These are phyloP conservation scores for Malachius bipustulatus DNA, from an alignment of 2,888 invertebrate genomes.

Conservation along the genomic window DNA sequence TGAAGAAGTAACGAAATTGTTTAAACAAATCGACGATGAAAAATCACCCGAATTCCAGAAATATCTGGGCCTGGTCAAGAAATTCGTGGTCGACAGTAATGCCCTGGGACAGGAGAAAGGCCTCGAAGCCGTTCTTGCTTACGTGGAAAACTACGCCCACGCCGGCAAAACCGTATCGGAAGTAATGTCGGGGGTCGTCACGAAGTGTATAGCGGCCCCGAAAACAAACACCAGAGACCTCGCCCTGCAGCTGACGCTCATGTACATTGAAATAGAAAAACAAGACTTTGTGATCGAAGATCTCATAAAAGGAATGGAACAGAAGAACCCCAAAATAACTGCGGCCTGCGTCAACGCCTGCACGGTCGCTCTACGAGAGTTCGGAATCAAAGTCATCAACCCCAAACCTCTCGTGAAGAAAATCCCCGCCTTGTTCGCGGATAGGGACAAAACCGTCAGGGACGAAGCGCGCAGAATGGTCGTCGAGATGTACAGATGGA, in stretches of 20 bases:
- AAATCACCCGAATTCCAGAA: slow-evolving; percentile 91
- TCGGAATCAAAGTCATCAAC: slow-evolving; percentile 82
- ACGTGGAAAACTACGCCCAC: slow-evolving; percentile 78
- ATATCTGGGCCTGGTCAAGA: slow-evolving; percentile 81
- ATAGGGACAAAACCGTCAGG: slow-evolving; percentile 82
- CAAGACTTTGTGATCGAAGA: slow-evolving; percentile 83
- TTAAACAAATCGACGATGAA: slow-evolving; percentile 79
- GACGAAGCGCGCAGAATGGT: slow-evolving; percentile 86
- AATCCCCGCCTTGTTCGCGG: slow-evolving; percentile 70
- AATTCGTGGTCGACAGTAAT: slow-evolving; percentile 90
- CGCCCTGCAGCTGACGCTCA: slow-evolving; percentile 75
- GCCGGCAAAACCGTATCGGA: slow-evolving; percentile 84
- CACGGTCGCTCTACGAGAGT: slow-evolving; percentile 70
- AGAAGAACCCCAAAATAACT: slow-evolving; percentile 93
- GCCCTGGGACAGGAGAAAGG: slow-evolving; percentile 93
- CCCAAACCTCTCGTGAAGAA: slow-evolving; percentile 85
- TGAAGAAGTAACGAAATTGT: slow-evolving; percentile 82
- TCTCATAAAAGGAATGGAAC: slow-evolving; percentile 83
- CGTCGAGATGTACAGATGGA: slow-evolving; percentile 78
- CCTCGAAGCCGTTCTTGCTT: slow-evolving; percentile 80
- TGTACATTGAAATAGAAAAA: slow-evolving; percentile 95
- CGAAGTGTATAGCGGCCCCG: slow-evolving; percentile 87
- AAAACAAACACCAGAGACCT: slow-evolving; percentile 86
- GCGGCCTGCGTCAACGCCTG: slow-evolving; percentile 68
- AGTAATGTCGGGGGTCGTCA: slow-evolving; percentile 63